Conservation (phyloP, 37 sponge, comb jelly and placozoan species). For the Ephydatia muelleri region DNA sequence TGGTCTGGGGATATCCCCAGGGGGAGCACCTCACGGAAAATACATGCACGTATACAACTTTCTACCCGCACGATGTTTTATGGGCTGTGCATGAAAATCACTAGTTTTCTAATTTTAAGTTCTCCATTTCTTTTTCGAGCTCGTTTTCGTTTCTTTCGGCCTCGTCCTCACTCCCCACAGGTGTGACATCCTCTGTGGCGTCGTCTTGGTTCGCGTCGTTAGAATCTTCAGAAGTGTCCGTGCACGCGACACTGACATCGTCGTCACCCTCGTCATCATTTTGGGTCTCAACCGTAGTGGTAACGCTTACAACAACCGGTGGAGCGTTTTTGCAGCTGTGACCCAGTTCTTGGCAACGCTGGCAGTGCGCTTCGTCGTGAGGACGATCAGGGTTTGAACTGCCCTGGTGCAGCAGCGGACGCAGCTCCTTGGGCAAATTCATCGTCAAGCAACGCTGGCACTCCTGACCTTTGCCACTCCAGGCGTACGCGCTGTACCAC, state of each 20-base stretch:
- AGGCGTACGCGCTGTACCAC: neutral
- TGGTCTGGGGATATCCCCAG: no score
- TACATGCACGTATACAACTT: no score
- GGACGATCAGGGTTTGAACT: neutral
- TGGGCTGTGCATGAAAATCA: no score
- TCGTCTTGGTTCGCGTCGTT: neutral
- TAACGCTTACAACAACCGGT: neutral
- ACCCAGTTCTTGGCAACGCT: neutral
- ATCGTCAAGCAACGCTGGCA: neutral
- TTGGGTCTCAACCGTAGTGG: neutral
- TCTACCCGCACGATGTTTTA: no score
- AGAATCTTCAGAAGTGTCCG: neutral
- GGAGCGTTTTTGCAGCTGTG: neutral
- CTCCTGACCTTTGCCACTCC: neutral
- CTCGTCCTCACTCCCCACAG: neutral
- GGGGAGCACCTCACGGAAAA: no score
- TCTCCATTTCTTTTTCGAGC: neutral
- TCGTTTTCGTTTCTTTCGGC: neutral
- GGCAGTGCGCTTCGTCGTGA: slow-evolving; percentile 4
- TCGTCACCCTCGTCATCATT: neutral
- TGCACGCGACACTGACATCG: neutral
- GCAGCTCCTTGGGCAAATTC: neutral
- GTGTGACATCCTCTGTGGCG: neutral
- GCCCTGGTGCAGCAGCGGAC: neutral
- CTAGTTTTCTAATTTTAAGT: no score